Conservation (phyloP, 2,113 vertebrate genomes). For the Lamprologus ornatipinnis region DNA sequence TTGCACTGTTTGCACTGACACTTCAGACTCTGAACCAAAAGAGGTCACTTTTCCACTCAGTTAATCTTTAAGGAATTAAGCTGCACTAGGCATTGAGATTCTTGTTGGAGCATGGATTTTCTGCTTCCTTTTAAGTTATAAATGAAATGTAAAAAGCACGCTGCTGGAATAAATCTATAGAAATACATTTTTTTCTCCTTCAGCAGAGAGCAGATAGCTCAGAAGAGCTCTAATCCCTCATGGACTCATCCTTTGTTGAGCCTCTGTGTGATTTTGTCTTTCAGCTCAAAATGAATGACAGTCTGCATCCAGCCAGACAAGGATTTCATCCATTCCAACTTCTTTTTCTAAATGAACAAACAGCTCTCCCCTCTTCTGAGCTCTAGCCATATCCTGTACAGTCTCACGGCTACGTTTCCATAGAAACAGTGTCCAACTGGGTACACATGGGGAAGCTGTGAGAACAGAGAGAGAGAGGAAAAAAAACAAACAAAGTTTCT, state of each 20-base stretch:
- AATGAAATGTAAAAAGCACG: not conserved
- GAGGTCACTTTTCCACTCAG: not conserved
- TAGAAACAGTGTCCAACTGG: conserved; percentile 37
- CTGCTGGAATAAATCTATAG: not conserved
- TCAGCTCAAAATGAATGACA: conserved; percentile 20
- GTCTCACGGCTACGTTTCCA: conserved; percentile 41
- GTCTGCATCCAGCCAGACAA: conserved; percentile 8
- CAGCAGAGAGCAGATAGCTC: not conserved
- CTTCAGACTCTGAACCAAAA: not conserved
- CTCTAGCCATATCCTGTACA: conserved; percentile 33
- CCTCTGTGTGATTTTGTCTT: conserved; percentile 20
- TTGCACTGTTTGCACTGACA: not conserved
- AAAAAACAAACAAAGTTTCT: not conserved
- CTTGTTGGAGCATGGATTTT: not conserved
- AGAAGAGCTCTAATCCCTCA: not conserved
- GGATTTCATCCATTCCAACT: conserved; percentile 40
- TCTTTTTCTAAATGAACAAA: conserved; percentile 39
- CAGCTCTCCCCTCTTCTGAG: conserved; percentile 18
- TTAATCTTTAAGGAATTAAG: not conserved
- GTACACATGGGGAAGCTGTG: not conserved
- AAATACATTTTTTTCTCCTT: not conserved
- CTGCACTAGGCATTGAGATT: not conserved
- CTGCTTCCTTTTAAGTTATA: not conserved
- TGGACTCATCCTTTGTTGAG: not conserved
- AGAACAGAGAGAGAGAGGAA: not conserved